A percentile compares a stretch with the other conserved stretches of the same genome.
Conservation (phyloP, 2,113 vertebrate genomes). For the Cebidichthys violaceus region DNA sequence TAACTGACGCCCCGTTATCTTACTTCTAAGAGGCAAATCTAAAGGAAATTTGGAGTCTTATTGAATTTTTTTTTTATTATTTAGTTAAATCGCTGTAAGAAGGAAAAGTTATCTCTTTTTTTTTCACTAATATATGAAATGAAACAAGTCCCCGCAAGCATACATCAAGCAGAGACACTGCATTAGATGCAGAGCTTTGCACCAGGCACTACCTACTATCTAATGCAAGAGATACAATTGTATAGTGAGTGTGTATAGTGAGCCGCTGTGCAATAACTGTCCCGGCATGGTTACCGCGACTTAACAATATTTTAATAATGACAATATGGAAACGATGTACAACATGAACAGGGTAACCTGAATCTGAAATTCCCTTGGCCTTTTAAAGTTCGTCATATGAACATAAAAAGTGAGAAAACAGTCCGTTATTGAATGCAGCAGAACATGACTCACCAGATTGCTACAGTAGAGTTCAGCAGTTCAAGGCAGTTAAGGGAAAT, state of each 20-base stretch:
- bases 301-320: not conserved
- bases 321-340: not conserved
- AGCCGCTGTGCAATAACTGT: not conserved
- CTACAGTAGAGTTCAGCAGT: not conserved
- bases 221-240: not conserved
- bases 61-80: too few species aligned
- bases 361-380: too few species aligned
- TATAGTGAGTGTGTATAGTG: not conserved
- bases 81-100: not conserved
- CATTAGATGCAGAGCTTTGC: conserved; percentile 5
- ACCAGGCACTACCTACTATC: not conserved
- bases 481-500: not conserved
- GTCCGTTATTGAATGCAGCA: not conserved
- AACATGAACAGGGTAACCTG: not conserved
- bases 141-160: not conserved
- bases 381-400: not conserved
- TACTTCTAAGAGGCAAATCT: too few species aligned
- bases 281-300: too few species aligned
- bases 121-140: too few species aligned
- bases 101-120: not conserved
- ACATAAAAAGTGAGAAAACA: too few species aligned
- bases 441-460: conserved; percentile 21
- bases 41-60: too few species aligned
- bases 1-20: not conserved
- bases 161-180: not conserved